Percentiles rank a stretch among this genome's conserved stretches.
Evolutionary conservation across 2,113 vertebrate species (phyloP).

Genomic region (Empidonax alnorum): DNA sequence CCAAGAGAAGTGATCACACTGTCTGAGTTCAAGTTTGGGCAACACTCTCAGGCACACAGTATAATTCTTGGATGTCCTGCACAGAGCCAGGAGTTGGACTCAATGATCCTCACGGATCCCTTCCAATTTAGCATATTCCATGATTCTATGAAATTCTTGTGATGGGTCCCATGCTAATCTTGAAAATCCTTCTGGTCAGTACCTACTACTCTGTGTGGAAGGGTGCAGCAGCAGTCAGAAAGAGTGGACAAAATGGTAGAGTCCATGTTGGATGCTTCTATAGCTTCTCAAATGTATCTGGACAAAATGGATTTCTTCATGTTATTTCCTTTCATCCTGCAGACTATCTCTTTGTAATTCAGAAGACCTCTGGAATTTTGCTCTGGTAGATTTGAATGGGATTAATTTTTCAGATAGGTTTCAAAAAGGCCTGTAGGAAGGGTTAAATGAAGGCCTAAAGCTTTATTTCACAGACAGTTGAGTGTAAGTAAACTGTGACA

Average conservation of each 20-base stretch:
- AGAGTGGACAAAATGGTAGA: background rate
- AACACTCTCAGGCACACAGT: background rate
- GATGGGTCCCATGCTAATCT: background rate
- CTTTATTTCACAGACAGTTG: background rate
- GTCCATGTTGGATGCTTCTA: background rate
- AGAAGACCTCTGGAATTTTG: background rate
- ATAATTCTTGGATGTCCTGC: background rate
- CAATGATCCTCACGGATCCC: background rate
- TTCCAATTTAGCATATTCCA: background rate
- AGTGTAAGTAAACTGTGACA: background rate
- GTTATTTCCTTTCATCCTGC: background rate
- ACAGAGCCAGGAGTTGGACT: background rate
- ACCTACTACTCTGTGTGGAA: background rate
- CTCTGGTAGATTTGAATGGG: background rate
- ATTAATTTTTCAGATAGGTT: background rate
- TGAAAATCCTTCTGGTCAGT: background rate
- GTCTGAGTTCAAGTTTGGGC: background rate
- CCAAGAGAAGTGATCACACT: background rate
- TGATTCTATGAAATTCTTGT: background rate
- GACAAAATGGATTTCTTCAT: background rate
- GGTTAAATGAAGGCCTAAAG: background rate
- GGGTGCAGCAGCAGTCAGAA: background rate
- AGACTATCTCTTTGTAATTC: background rate
- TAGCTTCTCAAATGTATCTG: background rate
- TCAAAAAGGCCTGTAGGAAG: background rate